Percentiles rank a stretch among this genome's conserved stretches.
These are phyloP conservation scores for Notothenia coriiceps DNA, from an alignment of 2,113 vertebrate genomes.

Conservation along the genomic window DNA sequence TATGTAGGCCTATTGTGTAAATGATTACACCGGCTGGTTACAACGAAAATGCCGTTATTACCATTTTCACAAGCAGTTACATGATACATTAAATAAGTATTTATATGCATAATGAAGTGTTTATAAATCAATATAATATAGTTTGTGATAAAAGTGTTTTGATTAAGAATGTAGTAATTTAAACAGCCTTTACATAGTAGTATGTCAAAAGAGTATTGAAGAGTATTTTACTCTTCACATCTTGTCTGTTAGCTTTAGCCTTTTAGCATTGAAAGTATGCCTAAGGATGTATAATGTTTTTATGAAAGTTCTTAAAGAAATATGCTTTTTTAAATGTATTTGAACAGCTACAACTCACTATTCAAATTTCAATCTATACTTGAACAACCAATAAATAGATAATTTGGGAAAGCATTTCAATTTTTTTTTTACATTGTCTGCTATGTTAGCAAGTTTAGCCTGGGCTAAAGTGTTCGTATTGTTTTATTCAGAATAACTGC, in stretches of 20 bases:
- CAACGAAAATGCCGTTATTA: background rate
- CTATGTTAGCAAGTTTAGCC: background rate
- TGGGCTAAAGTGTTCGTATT: background rate
- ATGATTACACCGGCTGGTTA: background rate
- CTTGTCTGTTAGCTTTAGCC: background rate
- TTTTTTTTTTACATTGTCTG: background rate
- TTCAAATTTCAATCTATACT: background rate
- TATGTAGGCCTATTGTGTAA: background rate
- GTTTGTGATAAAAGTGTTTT: background rate
- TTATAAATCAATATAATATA: background rate
- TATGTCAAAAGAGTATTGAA: background rate
- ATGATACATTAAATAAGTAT: no score
- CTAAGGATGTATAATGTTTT: background rate
- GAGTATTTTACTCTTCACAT: background rate
- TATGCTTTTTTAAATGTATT: background rate
- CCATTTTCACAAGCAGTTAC: background rate
- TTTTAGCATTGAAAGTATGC: background rate
- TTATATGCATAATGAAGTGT: background rate
- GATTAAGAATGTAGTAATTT: background rate
- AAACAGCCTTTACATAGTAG: background rate
- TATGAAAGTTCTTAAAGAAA: background rate
- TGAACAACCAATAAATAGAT: background rate
- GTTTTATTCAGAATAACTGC: background rate
- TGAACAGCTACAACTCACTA: background rate
- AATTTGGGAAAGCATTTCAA: background rate